Evolutionary conservation across 2,888 invertebrate species (phyloP).

Genomic region (Bombylius discolor): DNA sequence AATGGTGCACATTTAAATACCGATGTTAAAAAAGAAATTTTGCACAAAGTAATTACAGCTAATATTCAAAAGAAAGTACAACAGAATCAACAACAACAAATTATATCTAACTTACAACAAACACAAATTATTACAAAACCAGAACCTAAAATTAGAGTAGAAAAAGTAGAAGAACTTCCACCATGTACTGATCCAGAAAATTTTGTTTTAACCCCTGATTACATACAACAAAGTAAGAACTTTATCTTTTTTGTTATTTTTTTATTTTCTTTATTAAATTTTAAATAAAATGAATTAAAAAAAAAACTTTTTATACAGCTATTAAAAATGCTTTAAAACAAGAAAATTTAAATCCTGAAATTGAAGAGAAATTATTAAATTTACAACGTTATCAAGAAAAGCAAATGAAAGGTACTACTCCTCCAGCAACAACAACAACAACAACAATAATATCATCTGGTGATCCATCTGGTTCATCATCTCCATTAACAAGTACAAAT

Average conservation of each 20-base stretch:
- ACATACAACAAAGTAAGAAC: constrained; percentile 81
- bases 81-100: constrained; percentile 26
- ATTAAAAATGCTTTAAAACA: constrained; percentile 85
- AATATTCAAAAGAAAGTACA: constrained; percentile 31
- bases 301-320: constrained; percentile 42
- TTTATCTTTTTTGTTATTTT: too few relatives aligned
- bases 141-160: constrained; percentile 4
- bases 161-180: constrained; percentile 10
- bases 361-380: constrained; percentile 80
- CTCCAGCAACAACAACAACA: background rate
- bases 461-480: too few relatives aligned
- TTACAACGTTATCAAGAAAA: constrained; percentile 76
- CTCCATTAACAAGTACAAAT: background rate
- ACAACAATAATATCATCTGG: background rate
- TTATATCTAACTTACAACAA: constrained; percentile 1
- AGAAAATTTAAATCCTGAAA: constrained; percentile 82
- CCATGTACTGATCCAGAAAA: constrained; percentile 26
- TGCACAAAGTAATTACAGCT: constrained; percentile 23
- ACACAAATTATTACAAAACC: background rate
- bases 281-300: background rate
- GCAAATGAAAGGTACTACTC: constrained; percentile 43
- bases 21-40: constrained; percentile 21
- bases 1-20: constrained; percentile 15
- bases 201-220: constrained; percentile 82
- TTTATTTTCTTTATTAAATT: background rate